A percentile compares a stretch with the other conserved stretches of the same genome.
Evolutionary conservation across 2,113 vertebrate species (phyloP).

Genomic region (Antechinus flavipes): DNA sequence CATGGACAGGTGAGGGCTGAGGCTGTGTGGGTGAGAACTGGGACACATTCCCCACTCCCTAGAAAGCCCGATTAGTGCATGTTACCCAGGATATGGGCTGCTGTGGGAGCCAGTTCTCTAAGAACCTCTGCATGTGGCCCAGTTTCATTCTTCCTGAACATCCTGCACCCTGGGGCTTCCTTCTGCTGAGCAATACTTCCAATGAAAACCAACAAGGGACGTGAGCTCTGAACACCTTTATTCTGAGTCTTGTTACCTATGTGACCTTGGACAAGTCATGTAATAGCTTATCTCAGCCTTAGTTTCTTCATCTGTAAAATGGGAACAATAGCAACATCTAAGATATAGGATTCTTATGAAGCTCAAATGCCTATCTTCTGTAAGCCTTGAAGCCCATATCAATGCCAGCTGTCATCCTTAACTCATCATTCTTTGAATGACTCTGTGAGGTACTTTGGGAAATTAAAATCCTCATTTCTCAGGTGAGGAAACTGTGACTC

Average conservation of each 20-base stretch:
- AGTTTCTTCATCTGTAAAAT: background rate
- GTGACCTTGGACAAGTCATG: background rate
- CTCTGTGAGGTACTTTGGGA: background rate
- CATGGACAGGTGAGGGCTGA: conserved; percentile 89
- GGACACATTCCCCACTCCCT: background rate
- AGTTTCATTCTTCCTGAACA: too few species aligned
- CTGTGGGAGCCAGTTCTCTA: background rate
- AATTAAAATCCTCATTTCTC: background rate
- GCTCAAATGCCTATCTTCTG: background rate
- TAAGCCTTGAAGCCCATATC: too few species aligned
- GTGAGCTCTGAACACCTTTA: background rate
- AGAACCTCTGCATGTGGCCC: background rate
- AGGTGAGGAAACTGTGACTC: background rate
- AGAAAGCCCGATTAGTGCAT: background rate
- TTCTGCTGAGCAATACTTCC: background rate
- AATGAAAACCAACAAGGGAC: background rate
- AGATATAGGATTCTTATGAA: background rate
- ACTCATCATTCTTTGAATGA: background rate
- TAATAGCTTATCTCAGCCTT: background rate
- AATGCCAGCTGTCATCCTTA: background rate
- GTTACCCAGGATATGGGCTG: background rate
- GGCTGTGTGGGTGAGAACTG: background rate
- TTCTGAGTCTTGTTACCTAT: background rate
- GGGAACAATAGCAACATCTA: background rate
- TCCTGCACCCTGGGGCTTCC: too few species aligned